Conservation (phyloP, 2,888 invertebrate genomes). For the Ischnura elegans region DNA sequence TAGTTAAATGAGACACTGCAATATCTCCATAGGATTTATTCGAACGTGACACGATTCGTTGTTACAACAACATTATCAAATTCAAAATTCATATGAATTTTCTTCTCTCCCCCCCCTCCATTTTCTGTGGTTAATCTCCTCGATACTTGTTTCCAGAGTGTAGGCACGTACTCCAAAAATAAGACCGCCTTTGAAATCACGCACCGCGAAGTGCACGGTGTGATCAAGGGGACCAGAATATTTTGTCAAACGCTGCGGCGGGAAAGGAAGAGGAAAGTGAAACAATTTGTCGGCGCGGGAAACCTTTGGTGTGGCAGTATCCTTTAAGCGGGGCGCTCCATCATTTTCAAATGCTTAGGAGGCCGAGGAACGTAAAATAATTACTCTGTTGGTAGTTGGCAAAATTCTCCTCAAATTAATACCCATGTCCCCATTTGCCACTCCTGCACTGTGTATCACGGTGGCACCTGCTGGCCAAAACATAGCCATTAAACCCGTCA, state of each 20-base stretch:
- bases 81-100: no score
- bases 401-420: constrained; percentile 65
- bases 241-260: constrained; percentile 7
- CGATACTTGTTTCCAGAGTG: not conserved
- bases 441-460: constrained; percentile 54
- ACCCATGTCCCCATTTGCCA: constrained; percentile 66
- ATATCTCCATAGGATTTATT: no score
- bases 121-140: not conserved
- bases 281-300: constrained; percentile 48
- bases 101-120: no score
- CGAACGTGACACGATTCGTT: no score
- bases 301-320: constrained; percentile 53
- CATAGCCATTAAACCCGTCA: constrained; percentile 64
- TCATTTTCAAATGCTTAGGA: constrained; percentile 60
- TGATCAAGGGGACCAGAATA: not conserved
- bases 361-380: constrained; percentile 58
- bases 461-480: constrained; percentile 64
- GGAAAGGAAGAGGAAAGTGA: constrained; percentile 23
- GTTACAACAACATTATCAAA: no score
- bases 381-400: constrained; percentile 67
- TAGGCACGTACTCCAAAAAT: not conserved
- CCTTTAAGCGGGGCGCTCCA: constrained; percentile 32
- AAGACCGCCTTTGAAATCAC: not conserved
- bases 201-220: not conserved
- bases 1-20: no score